These are phyloP conservation scores for Corticium candelabrum DNA, from an alignment of 37 sponge, comb jelly and placozoan genomes.

Conservation along the genomic window DNA sequence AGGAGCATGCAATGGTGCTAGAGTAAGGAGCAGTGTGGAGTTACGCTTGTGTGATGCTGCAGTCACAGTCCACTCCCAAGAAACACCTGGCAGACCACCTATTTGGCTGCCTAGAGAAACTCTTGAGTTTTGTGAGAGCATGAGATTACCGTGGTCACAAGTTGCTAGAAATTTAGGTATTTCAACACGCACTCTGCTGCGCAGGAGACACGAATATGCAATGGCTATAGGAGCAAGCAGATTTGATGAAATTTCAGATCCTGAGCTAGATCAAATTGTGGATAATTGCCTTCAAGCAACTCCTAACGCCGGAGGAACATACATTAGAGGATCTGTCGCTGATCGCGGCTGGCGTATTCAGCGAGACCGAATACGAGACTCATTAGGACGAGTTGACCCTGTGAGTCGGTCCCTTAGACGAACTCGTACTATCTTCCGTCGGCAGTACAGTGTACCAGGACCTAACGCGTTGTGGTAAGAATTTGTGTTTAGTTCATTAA, in stretches of 20 bases:
- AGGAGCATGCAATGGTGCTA: too few relatives aligned
- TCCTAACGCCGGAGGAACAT: conserved; percentile 32
- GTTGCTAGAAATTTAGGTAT: neutral
- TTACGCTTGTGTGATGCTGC: too few relatives aligned
- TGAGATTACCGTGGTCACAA: neutral
- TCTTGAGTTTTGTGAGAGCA: neutral
- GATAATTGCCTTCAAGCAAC: conserved; percentile 7
- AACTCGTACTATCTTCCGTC: conserved; percentile 7
- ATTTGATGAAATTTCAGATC: neutral
- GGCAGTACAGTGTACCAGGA: conserved; percentile 19
- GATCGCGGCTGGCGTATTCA: conserved; percentile 18
- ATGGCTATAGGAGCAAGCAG: neutral
- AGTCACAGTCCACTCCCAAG: too few relatives aligned
- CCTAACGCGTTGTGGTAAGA: conserved; percentile 50
- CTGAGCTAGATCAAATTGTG: conserved; percentile 23
- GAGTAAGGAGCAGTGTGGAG: too few relatives aligned
- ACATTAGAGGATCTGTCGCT: conserved; percentile 10
- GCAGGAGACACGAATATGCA: neutral
- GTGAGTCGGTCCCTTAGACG: conserved; percentile 14
- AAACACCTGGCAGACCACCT: too few relatives aligned
- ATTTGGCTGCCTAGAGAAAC: too few relatives aligned
- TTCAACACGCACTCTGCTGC: neutral
- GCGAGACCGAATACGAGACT: conserved; percentile 23
- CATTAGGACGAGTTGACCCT: conserved; percentile 44
- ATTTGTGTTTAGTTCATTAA: too few relatives aligned